Conservation (phyloP, 2,113 vertebrate species). For the Gopherus evgoodei region DNA sequence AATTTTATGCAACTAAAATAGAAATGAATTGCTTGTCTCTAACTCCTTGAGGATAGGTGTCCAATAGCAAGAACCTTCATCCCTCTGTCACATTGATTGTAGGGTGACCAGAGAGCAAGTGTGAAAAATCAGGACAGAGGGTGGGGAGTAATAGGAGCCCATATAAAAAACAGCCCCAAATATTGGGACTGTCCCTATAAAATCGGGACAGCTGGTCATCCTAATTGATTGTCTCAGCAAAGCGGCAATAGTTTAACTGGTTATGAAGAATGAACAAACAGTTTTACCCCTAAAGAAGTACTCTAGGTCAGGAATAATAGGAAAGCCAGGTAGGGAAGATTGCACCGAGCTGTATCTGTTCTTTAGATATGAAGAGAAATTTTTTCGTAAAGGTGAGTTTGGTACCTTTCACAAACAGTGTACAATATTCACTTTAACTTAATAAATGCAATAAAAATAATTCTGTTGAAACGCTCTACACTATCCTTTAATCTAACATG, state of each 20-base stretch:
- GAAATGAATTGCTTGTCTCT: conserved; percentile 74
- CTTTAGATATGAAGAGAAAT: not conserved
- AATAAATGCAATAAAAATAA: not conserved
- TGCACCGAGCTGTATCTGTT: not conserved
- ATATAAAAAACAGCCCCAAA: no score
- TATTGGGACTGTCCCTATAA: no score
- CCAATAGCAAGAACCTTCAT: conserved; percentile 66
- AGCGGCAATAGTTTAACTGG: conserved; percentile 42
- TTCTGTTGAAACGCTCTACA: not conserved
- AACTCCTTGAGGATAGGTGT: conserved; percentile 75
- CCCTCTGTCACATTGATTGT: conserved; percentile 42
- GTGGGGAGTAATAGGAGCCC: no score
- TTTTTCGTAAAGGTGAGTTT: not conserved
- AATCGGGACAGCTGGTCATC: no score
- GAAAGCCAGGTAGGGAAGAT: not conserved
- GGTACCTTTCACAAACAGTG: not conserved
- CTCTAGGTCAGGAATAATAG: conserved; percentile 43
- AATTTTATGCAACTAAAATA: conserved; percentile 65
- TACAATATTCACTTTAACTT: not conserved
- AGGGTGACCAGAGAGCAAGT: no score
- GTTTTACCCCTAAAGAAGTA: conserved; percentile 7
- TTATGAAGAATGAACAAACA: conserved; percentile 39
- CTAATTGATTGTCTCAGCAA: conserved; percentile 60
- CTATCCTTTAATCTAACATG: not conserved
- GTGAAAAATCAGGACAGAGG: no score